phyloP scores from a whole-genome alignment of 2,113 vertebrate genomes.

The Shinisaurus crocodilurus region DNA sequence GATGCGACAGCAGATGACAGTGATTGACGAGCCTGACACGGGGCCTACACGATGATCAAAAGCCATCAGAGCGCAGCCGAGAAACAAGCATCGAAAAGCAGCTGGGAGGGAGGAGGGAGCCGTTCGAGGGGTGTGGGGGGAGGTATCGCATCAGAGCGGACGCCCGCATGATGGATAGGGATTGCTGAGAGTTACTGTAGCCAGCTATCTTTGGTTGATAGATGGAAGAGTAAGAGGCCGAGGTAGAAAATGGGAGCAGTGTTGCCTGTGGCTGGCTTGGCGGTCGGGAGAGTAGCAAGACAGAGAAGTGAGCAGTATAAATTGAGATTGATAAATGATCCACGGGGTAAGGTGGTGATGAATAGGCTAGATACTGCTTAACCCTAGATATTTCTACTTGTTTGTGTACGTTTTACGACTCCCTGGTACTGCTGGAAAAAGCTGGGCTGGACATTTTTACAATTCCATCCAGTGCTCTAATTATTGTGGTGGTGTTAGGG shows the following conservation, averaged over 20 bases:
- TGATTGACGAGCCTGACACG: constrained; percentile 84
- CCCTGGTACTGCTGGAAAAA: neutral
- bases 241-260: constrained; percentile 1
- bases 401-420: neutral
- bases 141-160: neutral
- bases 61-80: constrained; percentile 44
- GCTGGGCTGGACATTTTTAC: neutral
- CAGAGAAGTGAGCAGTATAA: neutral
- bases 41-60: constrained; percentile 25
- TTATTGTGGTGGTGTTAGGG: neutral
- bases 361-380: neutral
- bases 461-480: neutral
- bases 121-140: neutral
- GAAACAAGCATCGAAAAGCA: neutral
- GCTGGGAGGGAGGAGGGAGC: constrained; percentile 16
- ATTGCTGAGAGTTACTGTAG: neutral
- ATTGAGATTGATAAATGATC: constrained; percentile 29
- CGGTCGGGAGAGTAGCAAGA: neutral
- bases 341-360: neutral
- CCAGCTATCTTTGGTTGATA: neutral
- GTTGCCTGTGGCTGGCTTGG: neutral
- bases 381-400: neutral
- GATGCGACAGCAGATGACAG: constrained; percentile 76
- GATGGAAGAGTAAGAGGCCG: constrained; percentile 9
- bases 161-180: constrained; percentile 9